These are phyloP conservation scores for Ips typographus DNA, from an alignment of 1,140 invertebrate species.

Conservation along the genomic window DNA sequence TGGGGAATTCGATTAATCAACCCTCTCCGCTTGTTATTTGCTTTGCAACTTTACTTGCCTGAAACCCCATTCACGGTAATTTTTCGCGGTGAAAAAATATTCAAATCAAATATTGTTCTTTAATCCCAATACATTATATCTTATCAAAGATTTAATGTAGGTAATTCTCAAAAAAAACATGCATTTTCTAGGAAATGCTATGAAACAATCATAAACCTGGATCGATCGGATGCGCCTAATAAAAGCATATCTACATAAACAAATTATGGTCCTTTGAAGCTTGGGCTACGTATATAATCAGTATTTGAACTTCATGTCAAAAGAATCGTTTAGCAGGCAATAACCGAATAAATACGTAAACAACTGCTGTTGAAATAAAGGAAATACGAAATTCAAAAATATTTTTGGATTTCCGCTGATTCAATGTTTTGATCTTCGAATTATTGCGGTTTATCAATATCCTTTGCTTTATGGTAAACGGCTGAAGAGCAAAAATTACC, in stretches of 20 bases:
- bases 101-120: too few relatives aligned
- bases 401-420: slow-evolving; percentile 2
- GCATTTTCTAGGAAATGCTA: not conserved
- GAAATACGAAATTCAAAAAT: not conserved
- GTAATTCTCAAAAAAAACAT: not conserved
- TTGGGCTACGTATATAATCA: not conserved
- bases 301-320: slow-evolving; percentile 1
- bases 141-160: not conserved
- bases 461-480: too few relatives aligned
- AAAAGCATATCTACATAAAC: not conserved
- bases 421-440: slow-evolving; percentile 1
- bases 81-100: too few relatives aligned
- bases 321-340: not conserved
- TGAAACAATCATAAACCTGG: slow-evolving; percentile 1
- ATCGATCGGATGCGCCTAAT: slow-evolving; percentile 1
- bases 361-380: not conserved
- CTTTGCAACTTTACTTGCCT: not conserved
- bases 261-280: too few relatives aligned
- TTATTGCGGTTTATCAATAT: too few relatives aligned
- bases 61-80: too few relatives aligned
- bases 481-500: too few relatives aligned
- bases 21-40: slow-evolving; percentile 1
- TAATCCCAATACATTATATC: not conserved
- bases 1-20: slow-evolving; percentile 25
- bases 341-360: not conserved